Base-by-base conservation (phyloP, 2,888 invertebrate species). In the Tetragonula carbonaria region DNA sequence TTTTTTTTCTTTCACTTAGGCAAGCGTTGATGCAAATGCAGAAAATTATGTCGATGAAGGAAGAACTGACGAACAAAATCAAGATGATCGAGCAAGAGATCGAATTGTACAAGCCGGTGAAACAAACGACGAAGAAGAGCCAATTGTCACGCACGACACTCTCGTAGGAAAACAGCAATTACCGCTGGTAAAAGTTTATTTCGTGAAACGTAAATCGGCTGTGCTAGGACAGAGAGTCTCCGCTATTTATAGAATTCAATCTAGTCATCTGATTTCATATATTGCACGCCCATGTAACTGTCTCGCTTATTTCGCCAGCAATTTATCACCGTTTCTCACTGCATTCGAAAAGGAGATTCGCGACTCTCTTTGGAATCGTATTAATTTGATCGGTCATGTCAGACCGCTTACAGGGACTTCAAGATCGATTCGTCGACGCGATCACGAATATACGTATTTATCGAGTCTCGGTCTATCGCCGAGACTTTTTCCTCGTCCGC, bases 21-120 rank as follows among this genome's bases (percentile, higher is more conserved):
- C 82, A 87, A 50, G 83, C 82, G 71, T 67, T 90, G 57, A 78
- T 84, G 6, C 88, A 91, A 75, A 92, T 90, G 92, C 91, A 92
- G 75, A 84, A 70, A 66, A 87, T 68, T 59, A 86, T 86, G 81
- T 83, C 76, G 65, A 62, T 18, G 71, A 85, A 86, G 53, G 80
- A 88, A 53, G 74, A 80, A n/a, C 71, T 90, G 72, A 87, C 72
- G 55, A 23, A 70, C 55, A 84, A 86, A 45, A 88, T 90, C 66
- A 72, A 74, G 51, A 23, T 51, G 38, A 74, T 88, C 33, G 71
- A 87, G 45, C 55, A 21, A 4, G 77, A 87, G 71, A 80, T 90
- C 23, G 66, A 72, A 50, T 70, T 66, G 50, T 71, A 72, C 74
- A 65, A 33, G 13, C 65, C 51, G 18, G 65, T 53, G 67, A 78